Percentiles rank a stretch among this genome's conserved stretches.
Evolutionary conservation across 2,888 invertebrate genomes (phyloP).

Genomic region (Tetragnatha montana): DNA sequence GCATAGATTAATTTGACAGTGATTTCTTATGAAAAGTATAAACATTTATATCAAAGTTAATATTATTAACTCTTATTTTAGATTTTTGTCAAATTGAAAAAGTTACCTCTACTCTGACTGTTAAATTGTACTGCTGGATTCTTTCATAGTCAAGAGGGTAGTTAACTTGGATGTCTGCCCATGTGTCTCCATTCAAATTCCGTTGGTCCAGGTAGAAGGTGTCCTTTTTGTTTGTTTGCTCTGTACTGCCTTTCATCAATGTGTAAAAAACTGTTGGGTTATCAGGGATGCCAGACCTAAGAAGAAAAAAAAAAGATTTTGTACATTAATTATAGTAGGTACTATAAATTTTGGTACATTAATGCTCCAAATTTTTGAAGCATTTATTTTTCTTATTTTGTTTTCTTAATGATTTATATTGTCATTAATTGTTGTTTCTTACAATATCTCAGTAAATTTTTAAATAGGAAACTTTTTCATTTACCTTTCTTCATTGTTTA

Average conservation of each 20-base stretch:
- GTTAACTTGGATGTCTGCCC: slow-evolving; percentile 94
- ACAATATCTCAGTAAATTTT: too few relatives aligned
- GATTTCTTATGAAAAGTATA: too few relatives aligned
- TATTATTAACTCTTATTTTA: neutral
- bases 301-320: neutral
- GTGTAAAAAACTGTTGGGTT: slow-evolving; percentile 97
- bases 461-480: too few relatives aligned
- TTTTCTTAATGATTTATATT: too few relatives aligned
- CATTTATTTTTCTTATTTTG: too few relatives aligned
- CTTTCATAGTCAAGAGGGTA: slow-evolving; percentile 96
- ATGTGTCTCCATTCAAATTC: slow-evolving; percentile 92
- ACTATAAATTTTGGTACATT: too few relatives aligned
- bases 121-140: slow-evolving; percentile 95
- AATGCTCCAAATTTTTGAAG: too few relatives aligned
- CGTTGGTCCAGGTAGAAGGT: slow-evolving; percentile 96
- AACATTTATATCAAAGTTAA: too few relatives aligned
- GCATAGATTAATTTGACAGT: neutral
- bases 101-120: slow-evolving; percentile 94
- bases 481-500: too few relatives aligned
- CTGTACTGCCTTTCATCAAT: slow-evolving; percentile 95
- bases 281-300: slow-evolving; percentile 95
- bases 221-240: slow-evolving; percentile 96
- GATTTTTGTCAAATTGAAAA: too few relatives aligned
- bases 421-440: too few relatives aligned
- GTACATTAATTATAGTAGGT: too few relatives aligned